phyloP scores from a whole-genome alignment of 2,888 invertebrate genomes.

The Erebia aethiops region DNA sequence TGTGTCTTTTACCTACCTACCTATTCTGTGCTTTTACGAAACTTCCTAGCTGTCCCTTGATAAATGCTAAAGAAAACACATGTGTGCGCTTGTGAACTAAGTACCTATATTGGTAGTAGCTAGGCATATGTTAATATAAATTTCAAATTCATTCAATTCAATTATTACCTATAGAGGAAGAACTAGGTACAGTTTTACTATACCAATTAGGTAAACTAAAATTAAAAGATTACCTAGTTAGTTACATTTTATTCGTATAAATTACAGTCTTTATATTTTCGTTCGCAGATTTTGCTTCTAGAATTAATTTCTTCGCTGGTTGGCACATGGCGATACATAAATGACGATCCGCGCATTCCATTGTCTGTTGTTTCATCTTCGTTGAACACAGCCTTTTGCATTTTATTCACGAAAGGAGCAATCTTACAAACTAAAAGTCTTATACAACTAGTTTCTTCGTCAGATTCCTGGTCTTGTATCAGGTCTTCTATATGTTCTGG shows the following conservation, averaged over 20 bases:
- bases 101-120: too few relatives aligned
- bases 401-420: constrained; percentile 88
- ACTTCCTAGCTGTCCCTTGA: too few relatives aligned
- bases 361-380: constrained; percentile 55
- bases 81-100: too few relatives aligned
- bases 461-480: constrained; percentile 78
- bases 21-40: too few relatives aligned
- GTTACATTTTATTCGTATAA: constrained; percentile 55
- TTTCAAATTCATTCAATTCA: too few relatives aligned
- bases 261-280: constrained; percentile 79
- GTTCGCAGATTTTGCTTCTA: constrained; percentile 85
- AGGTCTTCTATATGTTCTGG: constrained; percentile 84
- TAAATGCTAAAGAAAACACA: too few relatives aligned
- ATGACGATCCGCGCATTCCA: constrained; percentile 59
- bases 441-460: constrained; percentile 87
- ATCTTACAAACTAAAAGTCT: constrained; percentile 89
- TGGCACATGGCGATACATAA: constrained; percentile 85
- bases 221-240: not conserved
- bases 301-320: constrained; percentile 82
- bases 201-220: too few relatives aligned
- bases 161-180: too few relatives aligned
- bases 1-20: too few relatives aligned
- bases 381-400: constrained; percentile 87
- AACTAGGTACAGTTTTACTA: too few relatives aligned
- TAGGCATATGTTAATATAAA: too few relatives aligned